Conservation (phyloP, 2,888 invertebrate genomes). For the Pimpla rufipes region DNA sequence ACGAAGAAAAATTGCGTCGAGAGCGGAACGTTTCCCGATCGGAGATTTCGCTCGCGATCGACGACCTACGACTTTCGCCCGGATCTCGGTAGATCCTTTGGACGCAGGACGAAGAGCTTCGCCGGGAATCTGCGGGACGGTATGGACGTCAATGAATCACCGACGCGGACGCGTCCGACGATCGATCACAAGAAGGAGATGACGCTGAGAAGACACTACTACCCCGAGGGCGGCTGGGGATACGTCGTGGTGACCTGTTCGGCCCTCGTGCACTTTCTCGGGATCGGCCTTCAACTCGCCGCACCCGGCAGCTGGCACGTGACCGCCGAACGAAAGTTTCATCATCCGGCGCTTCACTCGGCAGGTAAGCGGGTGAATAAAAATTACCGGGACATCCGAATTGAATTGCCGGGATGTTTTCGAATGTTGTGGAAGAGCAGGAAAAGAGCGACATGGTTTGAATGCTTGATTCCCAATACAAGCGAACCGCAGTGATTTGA, state of each 20-base stretch:
- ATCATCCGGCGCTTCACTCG: conserved; percentile 88
- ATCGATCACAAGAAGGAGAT: conserved; percentile 77
- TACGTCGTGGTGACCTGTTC: conserved; percentile 92
- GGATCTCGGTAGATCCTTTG: conserved; percentile 63
- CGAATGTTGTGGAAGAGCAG: too few relatives aligned
- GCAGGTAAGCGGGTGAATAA: conserved; percentile 87
- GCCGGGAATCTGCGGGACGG: conserved; percentile 67
- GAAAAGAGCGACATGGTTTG: too few relatives aligned
- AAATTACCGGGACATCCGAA: too few relatives aligned
- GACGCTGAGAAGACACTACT: conserved; percentile 90
- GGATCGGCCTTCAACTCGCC: conserved; percentile 91
- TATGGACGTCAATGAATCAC: conserved; percentile 54
- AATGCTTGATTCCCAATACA: too few relatives aligned
- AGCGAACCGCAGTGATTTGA: too few relatives aligned
- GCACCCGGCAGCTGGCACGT: conserved; percentile 83
- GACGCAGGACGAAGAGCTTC: conserved; percentile 74
- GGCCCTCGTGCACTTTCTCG: conserved; percentile 90
- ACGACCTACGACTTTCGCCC: conserved; percentile 70
- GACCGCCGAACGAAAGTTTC: conserved; percentile 88
- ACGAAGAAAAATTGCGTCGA: conserved; percentile 70
- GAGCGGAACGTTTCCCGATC: conserved; percentile 70
- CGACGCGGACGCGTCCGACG: conserved; percentile 54
- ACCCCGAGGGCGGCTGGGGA: conserved; percentile 96
- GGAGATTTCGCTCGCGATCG: conserved; percentile 72
- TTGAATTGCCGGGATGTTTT: too few relatives aligned